Evolutionary conservation across 2,797 vertebrate genomes (phyloP).

Genomic region (Amblyopsis hoosieri): DNA sequence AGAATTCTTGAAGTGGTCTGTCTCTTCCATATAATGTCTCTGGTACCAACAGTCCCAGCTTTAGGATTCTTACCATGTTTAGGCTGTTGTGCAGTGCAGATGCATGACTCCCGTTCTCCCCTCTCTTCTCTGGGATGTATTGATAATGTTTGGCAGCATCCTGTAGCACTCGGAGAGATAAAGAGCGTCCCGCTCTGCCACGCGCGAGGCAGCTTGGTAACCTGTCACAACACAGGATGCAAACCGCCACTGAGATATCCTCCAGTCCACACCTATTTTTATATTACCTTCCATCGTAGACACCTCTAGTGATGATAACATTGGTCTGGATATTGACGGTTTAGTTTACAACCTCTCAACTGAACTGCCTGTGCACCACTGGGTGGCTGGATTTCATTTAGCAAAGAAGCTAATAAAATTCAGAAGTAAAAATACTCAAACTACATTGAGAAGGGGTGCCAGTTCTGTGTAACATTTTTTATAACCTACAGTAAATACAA

Average conservation of each 20-base stretch:
- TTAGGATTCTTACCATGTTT: constrained; percentile 64
- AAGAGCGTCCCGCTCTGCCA: constrained; percentile 33
- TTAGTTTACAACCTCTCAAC: constrained; percentile 45
- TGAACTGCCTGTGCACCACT: no score
- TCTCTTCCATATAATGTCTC: no score
- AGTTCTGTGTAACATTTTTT: no score
- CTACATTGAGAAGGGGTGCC: no score
- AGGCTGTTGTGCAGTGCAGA: constrained; percentile 34
- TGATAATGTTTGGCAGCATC: constrained; percentile 78
- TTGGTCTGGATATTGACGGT: constrained; percentile 4
- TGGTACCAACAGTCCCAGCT: constrained; percentile 49
- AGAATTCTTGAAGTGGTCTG: no score
- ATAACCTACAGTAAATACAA: no score
- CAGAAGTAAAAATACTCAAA: no score
- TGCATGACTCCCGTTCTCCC: constrained; percentile 52
- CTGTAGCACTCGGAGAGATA: constrained; percentile 76
- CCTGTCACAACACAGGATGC: constrained; percentile 48
- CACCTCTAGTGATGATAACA: constrained; percentile 12
- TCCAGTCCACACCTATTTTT: constrained; percentile 19
- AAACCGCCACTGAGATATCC: constrained; percentile 29
- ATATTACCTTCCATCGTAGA: constrained; percentile 13
- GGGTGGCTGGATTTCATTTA: no score
- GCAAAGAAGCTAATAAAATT: background rate
- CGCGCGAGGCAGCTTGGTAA: constrained; percentile 37
- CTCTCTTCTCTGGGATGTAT: constrained; percentile 40